These are phyloP conservation scores for Rhinatrema bivittatum DNA, from an alignment of 2,797 vertebrate species.

Conservation along the genomic window DNA sequence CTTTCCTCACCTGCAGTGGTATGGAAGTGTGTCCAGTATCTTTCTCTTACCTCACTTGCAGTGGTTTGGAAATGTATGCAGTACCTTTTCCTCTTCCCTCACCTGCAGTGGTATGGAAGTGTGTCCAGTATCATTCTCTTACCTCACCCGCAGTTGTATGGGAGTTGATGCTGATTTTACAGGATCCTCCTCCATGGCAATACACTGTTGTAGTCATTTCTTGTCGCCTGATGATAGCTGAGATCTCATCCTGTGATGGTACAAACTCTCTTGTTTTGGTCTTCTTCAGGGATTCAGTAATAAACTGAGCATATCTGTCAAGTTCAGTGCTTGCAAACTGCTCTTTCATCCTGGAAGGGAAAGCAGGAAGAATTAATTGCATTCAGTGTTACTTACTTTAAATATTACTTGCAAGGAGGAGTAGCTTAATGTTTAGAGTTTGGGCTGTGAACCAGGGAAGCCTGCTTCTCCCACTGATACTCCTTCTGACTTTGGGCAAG, in stretches of 20 bases:
- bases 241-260: constrained; percentile 84
- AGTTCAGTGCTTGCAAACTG: constrained; percentile 75
- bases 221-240: constrained; percentile 74
- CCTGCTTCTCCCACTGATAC: no score
- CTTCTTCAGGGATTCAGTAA: constrained; percentile 78
- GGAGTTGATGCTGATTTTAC: constrained; percentile 90
- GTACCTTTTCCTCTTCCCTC: no score
- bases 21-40: no score
- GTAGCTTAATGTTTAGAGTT: background rate
- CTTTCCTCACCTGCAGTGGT: no score
- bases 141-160: constrained; percentile 91
- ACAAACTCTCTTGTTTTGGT: constrained; percentile 81
- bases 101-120: no score
- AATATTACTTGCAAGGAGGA: constrained; percentile 6
- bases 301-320: constrained; percentile 75
- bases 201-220: constrained; percentile 90
- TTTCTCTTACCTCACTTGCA: no score
- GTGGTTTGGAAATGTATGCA: no score
- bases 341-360: constrained; percentile 67
- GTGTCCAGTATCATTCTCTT: no score
- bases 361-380: background rate
- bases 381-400: no score
- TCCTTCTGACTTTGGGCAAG: no score
- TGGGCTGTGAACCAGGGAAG: no score
- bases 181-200: constrained; percentile 88